Conservation (phyloP, 2,113 vertebrate genomes). For the Rhinoptilus africanus region DNA sequence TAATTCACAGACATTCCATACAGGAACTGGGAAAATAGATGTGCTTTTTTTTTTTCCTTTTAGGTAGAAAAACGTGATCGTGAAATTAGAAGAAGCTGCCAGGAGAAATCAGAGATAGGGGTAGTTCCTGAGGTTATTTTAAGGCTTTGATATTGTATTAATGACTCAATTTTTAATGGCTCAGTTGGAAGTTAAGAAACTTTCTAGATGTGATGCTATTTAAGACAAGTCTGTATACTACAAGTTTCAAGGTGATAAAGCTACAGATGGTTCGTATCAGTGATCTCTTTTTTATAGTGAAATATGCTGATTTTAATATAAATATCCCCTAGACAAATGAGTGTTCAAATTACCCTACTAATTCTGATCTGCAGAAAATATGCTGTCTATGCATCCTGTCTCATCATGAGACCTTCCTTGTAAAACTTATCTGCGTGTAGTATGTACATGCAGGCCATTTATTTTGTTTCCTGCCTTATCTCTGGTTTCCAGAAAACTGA, state of each 20-base stretch:
- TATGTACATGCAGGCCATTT: neutral
- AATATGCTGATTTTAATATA: neutral
- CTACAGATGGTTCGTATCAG: neutral
- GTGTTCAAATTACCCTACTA: neutral
- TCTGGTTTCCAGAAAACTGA: slow-evolving; percentile 11
- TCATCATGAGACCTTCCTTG: neutral
- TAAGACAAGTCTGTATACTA: neutral
- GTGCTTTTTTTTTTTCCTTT: neutral
- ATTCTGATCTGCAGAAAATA: neutral
- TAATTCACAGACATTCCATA: neutral
- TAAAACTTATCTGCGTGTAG: neutral
- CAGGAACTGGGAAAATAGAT: neutral
- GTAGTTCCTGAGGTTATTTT: neutral
- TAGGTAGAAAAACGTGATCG: neutral
- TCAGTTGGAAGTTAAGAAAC: neutral
- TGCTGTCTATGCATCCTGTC: neutral
- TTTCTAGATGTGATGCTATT: neutral
- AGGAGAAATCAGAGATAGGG: neutral
- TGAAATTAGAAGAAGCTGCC: neutral
- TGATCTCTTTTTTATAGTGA: neutral
- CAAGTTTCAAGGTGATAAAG: neutral
- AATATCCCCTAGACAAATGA: neutral
- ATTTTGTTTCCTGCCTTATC: slow-evolving; percentile 29
- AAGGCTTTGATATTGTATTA: neutral
- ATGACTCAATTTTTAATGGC: neutral